These are phyloP conservation scores for Atethmia centrago DNA, from an alignment of 2,888 invertebrate species.

Conservation along the genomic window DNA sequence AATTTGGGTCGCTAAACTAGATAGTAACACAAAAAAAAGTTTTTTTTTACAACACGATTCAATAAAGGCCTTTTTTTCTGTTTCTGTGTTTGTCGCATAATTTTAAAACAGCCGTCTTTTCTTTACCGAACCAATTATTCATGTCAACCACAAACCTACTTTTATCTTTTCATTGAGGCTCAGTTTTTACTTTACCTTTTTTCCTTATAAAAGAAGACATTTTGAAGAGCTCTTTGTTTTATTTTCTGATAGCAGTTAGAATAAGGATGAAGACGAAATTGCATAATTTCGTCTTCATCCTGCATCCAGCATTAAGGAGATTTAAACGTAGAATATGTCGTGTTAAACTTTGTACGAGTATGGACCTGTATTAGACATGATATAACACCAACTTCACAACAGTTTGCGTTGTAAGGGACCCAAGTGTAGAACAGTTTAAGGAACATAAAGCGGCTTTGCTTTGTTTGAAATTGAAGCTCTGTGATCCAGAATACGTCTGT, in stretches of 20 bases:
- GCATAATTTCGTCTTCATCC: too few relatives aligned
- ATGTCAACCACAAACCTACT: conserved; percentile 11
- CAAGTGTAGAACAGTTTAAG: neutral
- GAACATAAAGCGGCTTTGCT: conserved; percentile 8
- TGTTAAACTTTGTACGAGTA: conserved; percentile 29
- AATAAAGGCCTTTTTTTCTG: neutral
- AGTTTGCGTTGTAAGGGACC: neutral
- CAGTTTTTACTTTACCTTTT: neutral
- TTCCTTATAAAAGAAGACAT: neutral
- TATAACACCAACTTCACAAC: conserved; percentile 27
- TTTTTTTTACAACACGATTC: neutral
- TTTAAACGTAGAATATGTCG: conserved; percentile 26
- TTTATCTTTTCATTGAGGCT: conserved; percentile 11
- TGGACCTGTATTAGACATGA: conserved; percentile 34
- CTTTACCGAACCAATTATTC: neutral
- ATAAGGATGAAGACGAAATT: conserved; percentile 16
- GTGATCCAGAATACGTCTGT: neutral
- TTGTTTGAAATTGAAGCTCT: neutral
- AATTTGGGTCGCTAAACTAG: conserved; percentile 1
- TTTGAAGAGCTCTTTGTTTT: neutral
- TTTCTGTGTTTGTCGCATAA: neutral
- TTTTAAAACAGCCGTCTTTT: neutral
- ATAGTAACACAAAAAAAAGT: neutral
- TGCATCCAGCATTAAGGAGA: conserved; percentile 28
- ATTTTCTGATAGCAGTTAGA: neutral